These are phyloP conservation scores for Eulithis prunata DNA, from an alignment of 2,888 invertebrate genomes.

Conservation along the genomic window DNA sequence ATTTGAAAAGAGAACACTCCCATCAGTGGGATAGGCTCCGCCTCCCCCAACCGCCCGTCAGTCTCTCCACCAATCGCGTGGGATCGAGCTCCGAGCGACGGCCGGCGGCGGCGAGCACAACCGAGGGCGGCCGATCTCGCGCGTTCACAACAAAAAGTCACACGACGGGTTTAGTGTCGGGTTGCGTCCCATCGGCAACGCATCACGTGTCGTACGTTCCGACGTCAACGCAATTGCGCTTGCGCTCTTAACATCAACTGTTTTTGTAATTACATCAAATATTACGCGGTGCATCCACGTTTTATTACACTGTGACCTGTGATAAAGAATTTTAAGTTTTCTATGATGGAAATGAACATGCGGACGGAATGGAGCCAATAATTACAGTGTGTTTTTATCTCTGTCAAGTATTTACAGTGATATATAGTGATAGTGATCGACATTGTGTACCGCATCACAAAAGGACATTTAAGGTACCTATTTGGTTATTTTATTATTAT, in stretches of 20 bases:
- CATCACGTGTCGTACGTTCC: slow-evolving; percentile 72
- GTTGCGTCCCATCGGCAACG: slow-evolving; percentile 83
- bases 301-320: slow-evolving; percentile 65
- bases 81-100: slow-evolving; percentile 51
- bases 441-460: slow-evolving; percentile 73
- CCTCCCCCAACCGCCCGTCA: slow-evolving; percentile 67
- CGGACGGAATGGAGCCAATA: slow-evolving; percentile 80
- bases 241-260: slow-evolving; percentile 73
- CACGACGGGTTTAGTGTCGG: slow-evolving; percentile 83
- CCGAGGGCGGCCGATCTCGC: slow-evolving; percentile 73
- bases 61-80: slow-evolving; percentile 56
- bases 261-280: slow-evolving; percentile 62
- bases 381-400: slow-evolving; percentile 78
- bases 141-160: slow-evolving; percentile 82
- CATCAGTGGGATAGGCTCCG: slow-evolving; percentile 65
- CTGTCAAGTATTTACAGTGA: slow-evolving; percentile 74
- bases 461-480: slow-evolving; percentile 78
- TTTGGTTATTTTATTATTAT: slow-evolving; percentile 46
- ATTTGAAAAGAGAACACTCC: slow-evolving; percentile 82
- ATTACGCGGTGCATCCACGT: slow-evolving; percentile 46
- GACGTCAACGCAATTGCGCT: slow-evolving; percentile 63
- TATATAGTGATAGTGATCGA: slow-evolving; percentile 80
- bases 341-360: slow-evolving; percentile 68
- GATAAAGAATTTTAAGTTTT: slow-evolving; percentile 60
- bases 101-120: slow-evolving; percentile 57